A percentile compares a stretch with the other conserved stretches of the same genome.
phyloP scores from a whole-genome alignment of 2,113 vertebrate species.

The Glaucidium brasilianum region DNA sequence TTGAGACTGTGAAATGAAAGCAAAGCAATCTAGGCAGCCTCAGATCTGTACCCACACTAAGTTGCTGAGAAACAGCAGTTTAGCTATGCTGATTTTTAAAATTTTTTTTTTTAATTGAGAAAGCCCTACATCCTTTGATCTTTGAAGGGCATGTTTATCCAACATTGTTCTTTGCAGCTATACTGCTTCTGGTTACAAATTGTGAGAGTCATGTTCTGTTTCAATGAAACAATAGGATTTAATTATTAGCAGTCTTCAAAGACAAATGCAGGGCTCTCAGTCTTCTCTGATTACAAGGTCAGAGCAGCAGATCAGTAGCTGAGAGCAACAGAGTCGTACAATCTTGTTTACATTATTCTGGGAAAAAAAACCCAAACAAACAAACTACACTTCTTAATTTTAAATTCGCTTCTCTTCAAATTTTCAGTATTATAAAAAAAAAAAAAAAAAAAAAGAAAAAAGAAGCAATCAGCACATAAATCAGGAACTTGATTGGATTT shows the following conservation, averaged over 20 bases:
- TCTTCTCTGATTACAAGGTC: constrained; percentile 42
- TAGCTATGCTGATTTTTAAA: background rate
- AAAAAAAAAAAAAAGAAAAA: background rate
- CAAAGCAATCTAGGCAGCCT: constrained; percentile 27
- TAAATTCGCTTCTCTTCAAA: background rate
- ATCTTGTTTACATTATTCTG: background rate
- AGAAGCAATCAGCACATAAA: background rate
- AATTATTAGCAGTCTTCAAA: constrained; percentile 65
- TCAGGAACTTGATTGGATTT: background rate
- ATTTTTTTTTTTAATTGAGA: constrained; percentile 27
- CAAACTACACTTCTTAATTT: background rate
- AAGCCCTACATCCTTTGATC: constrained; percentile 51
- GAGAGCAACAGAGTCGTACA: background rate
- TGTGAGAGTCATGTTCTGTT: constrained; percentile 55
- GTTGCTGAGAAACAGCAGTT: constrained; percentile 37
- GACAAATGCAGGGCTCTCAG: background rate
- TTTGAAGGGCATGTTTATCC: constrained; percentile 63
- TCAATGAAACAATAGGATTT: constrained; percentile 62
- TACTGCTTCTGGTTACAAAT: constrained; percentile 59
- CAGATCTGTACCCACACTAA: background rate
- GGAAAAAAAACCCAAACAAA: background rate
- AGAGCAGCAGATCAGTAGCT: background rate
- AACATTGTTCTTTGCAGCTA: constrained; percentile 49
- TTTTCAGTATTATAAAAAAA: background rate
- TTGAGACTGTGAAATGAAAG: constrained; percentile 21